Percentiles rank a stretch among this genome's conserved stretches.
These are phyloP conservation scores for Netelia virgata DNA, from an alignment of 2,888 invertebrate species.

Conservation along the genomic window DNA sequence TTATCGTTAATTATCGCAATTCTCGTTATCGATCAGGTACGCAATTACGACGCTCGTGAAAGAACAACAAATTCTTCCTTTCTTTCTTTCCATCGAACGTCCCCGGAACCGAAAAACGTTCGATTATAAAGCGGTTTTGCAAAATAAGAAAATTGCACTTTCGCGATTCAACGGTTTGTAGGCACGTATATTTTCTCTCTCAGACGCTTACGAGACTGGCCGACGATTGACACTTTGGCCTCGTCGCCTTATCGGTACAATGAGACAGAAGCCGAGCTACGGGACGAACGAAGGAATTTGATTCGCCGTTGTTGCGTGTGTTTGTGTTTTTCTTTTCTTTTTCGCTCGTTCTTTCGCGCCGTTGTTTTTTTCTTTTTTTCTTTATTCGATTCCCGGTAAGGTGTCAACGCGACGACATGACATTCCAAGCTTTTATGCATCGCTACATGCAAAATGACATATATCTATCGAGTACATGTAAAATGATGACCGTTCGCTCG, in stretches of 20 bases:
- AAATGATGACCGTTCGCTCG: slow-evolving; percentile 40
- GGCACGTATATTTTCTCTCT: slow-evolving; percentile 4
- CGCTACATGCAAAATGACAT: slow-evolving; percentile 68
- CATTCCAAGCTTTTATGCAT: slow-evolving; percentile 69
- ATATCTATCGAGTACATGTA: slow-evolving; percentile 39
- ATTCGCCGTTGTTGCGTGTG: neutral
- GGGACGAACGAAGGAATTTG: slow-evolving; percentile 7
- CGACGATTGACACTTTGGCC: slow-evolving; percentile 20
- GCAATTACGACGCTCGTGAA: too few relatives aligned
- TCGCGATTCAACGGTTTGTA: too few relatives aligned
- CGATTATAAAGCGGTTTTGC: too few relatives aligned
- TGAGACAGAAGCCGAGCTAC: slow-evolving; percentile 12
- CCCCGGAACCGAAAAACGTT: too few relatives aligned
- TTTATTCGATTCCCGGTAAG: slow-evolving; percentile 61
- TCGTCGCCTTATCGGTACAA: slow-evolving; percentile 26
- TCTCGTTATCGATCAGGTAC: too few relatives aligned
- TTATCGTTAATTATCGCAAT: too few relatives aligned
- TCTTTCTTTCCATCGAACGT: too few relatives aligned
- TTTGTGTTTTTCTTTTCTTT: neutral
- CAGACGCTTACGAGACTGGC: neutral
- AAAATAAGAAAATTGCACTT: too few relatives aligned
- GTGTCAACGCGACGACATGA: slow-evolving; percentile 65
- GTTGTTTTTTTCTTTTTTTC: neutral
- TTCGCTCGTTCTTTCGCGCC: slow-evolving; percentile 19
- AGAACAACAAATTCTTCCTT: too few relatives aligned